These are phyloP conservation scores for Latrodectus elegans DNA, from an alignment of 2,888 invertebrate species.

Conservation along the genomic window DNA sequence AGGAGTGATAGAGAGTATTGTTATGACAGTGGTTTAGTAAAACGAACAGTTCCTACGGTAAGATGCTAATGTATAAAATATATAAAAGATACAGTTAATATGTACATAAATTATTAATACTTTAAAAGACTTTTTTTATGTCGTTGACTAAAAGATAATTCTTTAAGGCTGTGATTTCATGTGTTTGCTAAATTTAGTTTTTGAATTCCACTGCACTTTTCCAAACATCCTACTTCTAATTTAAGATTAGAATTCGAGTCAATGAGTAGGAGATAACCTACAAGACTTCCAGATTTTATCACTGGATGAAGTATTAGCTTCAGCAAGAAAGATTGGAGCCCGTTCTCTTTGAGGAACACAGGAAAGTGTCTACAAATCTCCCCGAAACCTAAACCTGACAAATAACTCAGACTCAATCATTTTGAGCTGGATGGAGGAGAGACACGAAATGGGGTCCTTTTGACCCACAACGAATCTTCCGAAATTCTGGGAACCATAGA, in stretches of 20 bases:
- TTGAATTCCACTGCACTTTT: too few species aligned
- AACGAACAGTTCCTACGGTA: too few species aligned
- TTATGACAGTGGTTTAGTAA: too few species aligned
- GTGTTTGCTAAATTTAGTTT: too few species aligned
- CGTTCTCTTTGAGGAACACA: background rate
- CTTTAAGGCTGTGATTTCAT: too few species aligned
- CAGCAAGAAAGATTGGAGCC: background rate
- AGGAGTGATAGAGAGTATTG: too few species aligned
- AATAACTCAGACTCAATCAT: constrained; percentile 66
- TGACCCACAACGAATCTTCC: constrained; percentile 19
- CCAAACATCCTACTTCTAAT: too few species aligned
- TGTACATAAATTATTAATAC: too few species aligned
- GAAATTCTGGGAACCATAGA: constrained; percentile 47
- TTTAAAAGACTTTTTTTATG: too few species aligned
- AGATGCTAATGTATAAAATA: too few species aligned
- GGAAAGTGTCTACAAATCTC: constrained; percentile 38
- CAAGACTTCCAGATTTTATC: background rate
- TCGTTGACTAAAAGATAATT: too few species aligned
- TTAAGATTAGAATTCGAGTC: background rate
- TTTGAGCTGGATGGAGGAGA: constrained; percentile 5
- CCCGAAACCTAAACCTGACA: constrained; percentile 48
- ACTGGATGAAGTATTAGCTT: background rate
- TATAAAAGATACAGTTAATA: too few species aligned
- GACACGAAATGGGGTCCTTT: constrained; percentile 10
- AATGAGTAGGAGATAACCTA: background rate